Conservation (phyloP, 2,113 vertebrate genomes). For the Nycticorax nycticorax region DNA sequence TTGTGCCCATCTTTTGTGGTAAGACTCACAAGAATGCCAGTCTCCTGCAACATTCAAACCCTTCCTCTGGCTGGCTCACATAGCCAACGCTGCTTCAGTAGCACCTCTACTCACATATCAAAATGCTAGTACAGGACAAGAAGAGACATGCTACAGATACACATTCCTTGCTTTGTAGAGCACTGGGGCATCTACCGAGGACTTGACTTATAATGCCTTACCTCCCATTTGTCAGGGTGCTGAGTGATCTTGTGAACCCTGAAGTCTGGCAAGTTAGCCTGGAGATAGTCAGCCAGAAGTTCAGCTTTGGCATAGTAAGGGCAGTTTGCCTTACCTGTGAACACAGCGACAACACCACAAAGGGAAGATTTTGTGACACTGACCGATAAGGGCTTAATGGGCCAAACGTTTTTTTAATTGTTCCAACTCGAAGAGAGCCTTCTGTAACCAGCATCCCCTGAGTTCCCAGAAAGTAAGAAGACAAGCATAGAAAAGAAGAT, state of each 20-base stretch:
- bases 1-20: neutral
- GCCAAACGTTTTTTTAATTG: neutral
- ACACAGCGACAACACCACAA: neutral
- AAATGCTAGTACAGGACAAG: neutral
- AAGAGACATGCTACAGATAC: neutral
- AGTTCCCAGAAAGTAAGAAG: neutral
- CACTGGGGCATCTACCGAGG: neutral
- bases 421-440: neutral
- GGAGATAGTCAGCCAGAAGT: conserved; percentile 84
- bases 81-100: neutral
- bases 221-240: conserved; percentile 87
- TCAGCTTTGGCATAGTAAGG: conserved; percentile 90
- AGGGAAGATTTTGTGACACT: neutral
- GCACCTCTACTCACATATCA: neutral
- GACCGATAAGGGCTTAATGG: neutral
- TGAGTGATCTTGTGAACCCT: conserved; percentile 83
- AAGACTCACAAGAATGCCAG: neutral
- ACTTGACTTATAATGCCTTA: conserved; percentile 45
- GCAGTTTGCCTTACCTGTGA: conserved; percentile 85
- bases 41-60: neutral
- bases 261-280: conserved; percentile 84
- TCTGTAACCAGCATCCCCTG: neutral
- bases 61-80: neutral
- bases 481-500: neutral
- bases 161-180: neutral